These are phyloP conservation scores for Manis javanica DNA, from an alignment of 2,797 vertebrate genomes.

Conservation along the genomic window DNA sequence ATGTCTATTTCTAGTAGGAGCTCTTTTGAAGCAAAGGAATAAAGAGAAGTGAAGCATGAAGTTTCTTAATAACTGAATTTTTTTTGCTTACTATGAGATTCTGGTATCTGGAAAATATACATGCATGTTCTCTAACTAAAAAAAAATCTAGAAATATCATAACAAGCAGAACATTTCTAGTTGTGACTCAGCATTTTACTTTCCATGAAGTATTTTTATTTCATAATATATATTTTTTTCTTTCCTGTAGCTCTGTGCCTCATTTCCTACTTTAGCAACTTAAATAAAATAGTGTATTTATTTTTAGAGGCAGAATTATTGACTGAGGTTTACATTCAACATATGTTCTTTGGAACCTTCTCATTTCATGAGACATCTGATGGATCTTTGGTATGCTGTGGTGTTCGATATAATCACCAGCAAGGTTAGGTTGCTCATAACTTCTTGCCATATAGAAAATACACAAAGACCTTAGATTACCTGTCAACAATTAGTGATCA, in stretches of 20 bases:
- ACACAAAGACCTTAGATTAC: neutral
- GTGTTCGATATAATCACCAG: neutral
- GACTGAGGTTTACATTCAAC: neutral
- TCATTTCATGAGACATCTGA: neutral
- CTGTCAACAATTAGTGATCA: neutral
- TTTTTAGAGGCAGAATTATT: constrained; percentile 1
- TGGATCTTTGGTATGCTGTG: neutral
- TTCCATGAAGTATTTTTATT: neutral
- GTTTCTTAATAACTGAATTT: neutral
- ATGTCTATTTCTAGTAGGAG: neutral
- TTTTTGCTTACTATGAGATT: constrained; percentile 22
- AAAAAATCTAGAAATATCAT: neutral
- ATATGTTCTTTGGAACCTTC: neutral
- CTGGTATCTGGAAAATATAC: neutral
- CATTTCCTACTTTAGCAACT: neutral
- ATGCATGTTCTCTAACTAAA: neutral
- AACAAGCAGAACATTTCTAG: neutral
- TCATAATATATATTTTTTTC: neutral
- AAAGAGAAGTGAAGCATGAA: neutral
- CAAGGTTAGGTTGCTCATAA: neutral
- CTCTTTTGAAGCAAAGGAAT: neutral
- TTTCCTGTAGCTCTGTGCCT: neutral
- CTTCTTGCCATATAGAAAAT: neutral
- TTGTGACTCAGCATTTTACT: neutral
- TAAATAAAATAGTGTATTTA: neutral